Percentiles rank a stretch among this genome's conserved stretches.
Evolutionary conservation across 2,888 invertebrate genomes (phyloP).

Genomic region (Blomia tropicalis): DNA sequence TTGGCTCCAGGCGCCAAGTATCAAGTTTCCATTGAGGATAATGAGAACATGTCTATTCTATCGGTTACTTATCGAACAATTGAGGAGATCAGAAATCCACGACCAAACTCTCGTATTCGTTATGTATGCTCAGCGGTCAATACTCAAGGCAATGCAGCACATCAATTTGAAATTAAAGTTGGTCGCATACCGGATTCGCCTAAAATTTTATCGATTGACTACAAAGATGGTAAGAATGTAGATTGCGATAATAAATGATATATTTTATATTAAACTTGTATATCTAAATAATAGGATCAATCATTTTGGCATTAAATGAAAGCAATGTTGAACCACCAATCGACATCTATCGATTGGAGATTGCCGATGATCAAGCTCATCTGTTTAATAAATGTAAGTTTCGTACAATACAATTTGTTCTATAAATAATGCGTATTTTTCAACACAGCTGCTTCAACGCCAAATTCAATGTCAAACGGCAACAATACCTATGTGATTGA

Average conservation of each 20-base stretch:
- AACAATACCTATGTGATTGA: constrained; percentile 21
- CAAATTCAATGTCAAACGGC: background rate
- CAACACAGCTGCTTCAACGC: too few relatives aligned
- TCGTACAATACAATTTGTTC: too few relatives aligned
- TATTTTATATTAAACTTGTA: background rate
- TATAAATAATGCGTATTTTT: background rate
- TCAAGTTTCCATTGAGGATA: background rate
- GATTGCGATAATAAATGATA: background rate
- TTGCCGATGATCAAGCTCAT: constrained; percentile 19
- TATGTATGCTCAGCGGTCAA: constrained; percentile 18
- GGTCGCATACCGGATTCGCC: constrained; percentile 20
- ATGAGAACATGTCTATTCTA: constrained; percentile 21
- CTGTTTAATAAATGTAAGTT: constrained; percentile 24
- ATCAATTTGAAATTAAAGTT: constrained; percentile 12
- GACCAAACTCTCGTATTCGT: background rate
- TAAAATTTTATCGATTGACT: background rate
- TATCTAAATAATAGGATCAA: background rate
- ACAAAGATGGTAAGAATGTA: background rate
- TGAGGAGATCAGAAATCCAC: background rate
- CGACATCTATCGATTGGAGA: constrained; percentile 24
- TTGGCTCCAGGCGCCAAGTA: background rate
- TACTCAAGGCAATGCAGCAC: background rate
- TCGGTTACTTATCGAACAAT: background rate
- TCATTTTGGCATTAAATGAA: constrained; percentile 16
- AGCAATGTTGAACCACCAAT: constrained; percentile 17